Base-by-base conservation (phyloP, 1,140 invertebrate genomes). In the Cataglyphis hispanica region DNA sequence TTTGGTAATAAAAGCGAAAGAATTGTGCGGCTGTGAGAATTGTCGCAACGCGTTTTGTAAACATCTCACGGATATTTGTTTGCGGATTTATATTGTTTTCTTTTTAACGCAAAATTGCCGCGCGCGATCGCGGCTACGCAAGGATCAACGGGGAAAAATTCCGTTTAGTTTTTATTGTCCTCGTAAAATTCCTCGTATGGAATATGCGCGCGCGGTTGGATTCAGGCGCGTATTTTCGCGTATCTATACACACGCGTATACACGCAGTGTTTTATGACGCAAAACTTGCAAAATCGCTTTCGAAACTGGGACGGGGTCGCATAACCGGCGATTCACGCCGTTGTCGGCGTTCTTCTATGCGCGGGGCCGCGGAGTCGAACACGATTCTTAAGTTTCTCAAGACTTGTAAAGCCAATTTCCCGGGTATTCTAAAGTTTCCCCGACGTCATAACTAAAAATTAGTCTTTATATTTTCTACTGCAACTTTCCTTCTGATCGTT, bases 141-240 rank as follows among this genome's bases (percentile, higher is more conserved):
- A 75, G 77, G 86, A 89, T 90, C 80, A 85, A 85, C 67, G 89
- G 81, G 86, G 92, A 87, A 91, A 91, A 89, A 86, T 46, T 5
- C 31, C 91, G 90, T 92, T 92, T 91, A 91, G 89, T 92, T 93
- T 93, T 93, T 93, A 91, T 92, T 92, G 91, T 92, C 77, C 85
- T 92, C 92, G 89, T 93, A 93, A 92, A 93, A 88, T 92, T 85
- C 80, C 67, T 86, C 70, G 84, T 85, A 88, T 56, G 77, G 76
- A 84, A 76, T 86, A 64, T 81, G 40, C 34, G 83, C 75, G 56
- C 69, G 69, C 66, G 46, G 64, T 60, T 50, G 69, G n/a, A 1
- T 0, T 19, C 27, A 43, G 43, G 70, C 46, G 63, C 50, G 81
- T 67, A 76, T 76, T 85, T 84, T n/a, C 50, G 16, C 74, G 70